phyloP scores from a whole-genome alignment of 1,140 invertebrate genomes.

The Calliphora vicina region DNA sequence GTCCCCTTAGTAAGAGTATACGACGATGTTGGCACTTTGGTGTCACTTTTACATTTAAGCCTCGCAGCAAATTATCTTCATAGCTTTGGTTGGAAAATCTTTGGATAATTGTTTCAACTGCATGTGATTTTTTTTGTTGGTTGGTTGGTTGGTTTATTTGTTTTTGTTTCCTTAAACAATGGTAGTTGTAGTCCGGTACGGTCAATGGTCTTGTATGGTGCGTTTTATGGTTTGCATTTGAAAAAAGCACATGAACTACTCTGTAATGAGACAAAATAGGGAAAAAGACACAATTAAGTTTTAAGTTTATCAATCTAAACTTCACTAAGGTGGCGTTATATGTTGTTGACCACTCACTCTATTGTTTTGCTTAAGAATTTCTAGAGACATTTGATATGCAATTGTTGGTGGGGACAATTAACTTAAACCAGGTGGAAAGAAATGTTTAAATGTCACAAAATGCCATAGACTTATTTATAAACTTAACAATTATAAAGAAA shows the following conservation, averaged over 20 bases:
- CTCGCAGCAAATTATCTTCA: constrained; percentile 29
- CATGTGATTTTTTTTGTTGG: background rate
- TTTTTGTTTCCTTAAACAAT: background rate
- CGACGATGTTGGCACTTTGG: constrained; percentile 19
- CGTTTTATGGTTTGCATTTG: background rate
- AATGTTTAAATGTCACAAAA: background rate
- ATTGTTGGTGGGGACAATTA: constrained; percentile 24
- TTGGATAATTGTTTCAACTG: constrained; percentile 15
- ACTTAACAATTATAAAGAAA: background rate
- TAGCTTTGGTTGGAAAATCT: constrained; percentile 20
- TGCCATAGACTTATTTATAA: background rate
- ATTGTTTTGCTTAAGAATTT: background rate
- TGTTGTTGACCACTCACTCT: background rate
- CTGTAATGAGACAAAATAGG: background rate
- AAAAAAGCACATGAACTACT: background rate
- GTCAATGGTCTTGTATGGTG: constrained; percentile 27
- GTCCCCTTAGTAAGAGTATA: background rate
- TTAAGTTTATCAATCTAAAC: constrained; percentile 9
- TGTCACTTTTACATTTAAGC: constrained; percentile 27
- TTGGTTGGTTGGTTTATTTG: no score
- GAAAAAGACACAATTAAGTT: background rate
- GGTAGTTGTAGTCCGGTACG: background rate
- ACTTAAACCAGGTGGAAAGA: constrained; percentile 20
- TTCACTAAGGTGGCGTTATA: constrained; percentile 22
- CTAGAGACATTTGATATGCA: constrained; percentile 6